These are phyloP conservation scores for Chascanopsetta lugubris DNA, from an alignment of 2,113 vertebrate genomes.

Conservation along the genomic window DNA sequence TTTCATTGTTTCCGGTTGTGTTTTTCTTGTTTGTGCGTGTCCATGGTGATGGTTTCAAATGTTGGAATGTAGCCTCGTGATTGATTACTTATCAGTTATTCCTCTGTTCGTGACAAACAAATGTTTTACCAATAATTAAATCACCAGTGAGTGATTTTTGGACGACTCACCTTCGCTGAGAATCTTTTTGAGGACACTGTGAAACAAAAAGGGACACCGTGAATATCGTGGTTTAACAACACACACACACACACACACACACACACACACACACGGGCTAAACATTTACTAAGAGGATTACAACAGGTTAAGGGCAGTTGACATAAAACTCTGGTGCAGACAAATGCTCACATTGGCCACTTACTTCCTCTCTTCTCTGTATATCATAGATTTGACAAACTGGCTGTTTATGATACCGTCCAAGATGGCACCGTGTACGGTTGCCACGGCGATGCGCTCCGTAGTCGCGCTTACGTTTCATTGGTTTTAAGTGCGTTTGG, in stretches of 20 bases:
- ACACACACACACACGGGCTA: slow-evolving; percentile 13
- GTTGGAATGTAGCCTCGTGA: background rate
- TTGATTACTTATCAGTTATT: too few species aligned
- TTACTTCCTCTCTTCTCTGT: too few species aligned
- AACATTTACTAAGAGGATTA: slow-evolving; percentile 71
- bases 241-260: background rate
- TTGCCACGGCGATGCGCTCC: too few species aligned
- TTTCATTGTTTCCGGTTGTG: too few species aligned
- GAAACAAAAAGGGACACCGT: slow-evolving; percentile 49
- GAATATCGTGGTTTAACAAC: slow-evolving; percentile 27
- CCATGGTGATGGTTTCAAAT: too few species aligned
- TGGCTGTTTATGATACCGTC: too few species aligned
- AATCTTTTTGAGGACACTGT: slow-evolving; percentile 95
- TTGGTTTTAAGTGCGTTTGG: too few species aligned
- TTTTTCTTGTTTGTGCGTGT: too few species aligned
- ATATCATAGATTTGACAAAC: background rate
- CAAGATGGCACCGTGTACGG: too few species aligned
- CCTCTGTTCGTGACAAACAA: background rate
- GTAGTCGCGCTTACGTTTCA: too few species aligned
- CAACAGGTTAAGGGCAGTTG: slow-evolving; percentile 17
- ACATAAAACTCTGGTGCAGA: slow-evolving; percentile 10
- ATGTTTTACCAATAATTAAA: too few species aligned
- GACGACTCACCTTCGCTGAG: slow-evolving; percentile 92
- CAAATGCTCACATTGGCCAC: too few species aligned
- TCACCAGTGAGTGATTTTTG: background rate